Percentiles rank a stretch among this genome's conserved stretches.
Evolutionary conservation across 2,113 vertebrate genomes (phyloP).

Genomic region (Harpagus bidentatus): DNA sequence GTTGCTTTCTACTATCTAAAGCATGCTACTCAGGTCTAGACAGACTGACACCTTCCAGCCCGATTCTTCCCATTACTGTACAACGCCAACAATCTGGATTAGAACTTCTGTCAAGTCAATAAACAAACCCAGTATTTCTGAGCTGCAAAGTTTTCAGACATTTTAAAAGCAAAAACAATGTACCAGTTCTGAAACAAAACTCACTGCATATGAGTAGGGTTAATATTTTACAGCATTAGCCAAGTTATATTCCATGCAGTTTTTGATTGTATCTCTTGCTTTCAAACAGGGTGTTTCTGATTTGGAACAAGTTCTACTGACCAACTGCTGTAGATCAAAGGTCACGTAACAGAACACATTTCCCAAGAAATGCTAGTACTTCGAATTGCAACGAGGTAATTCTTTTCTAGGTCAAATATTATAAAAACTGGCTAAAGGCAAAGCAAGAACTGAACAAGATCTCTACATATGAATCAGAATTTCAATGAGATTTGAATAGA

Average conservation of each 20-base stretch:
- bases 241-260: background rate
- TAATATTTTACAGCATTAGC: background rate
- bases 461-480: background rate
- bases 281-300: background rate
- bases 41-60: background rate
- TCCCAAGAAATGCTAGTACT: background rate
- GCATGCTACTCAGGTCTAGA: background rate
- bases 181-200: background rate
- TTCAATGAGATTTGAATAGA: background rate
- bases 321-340: background rate
- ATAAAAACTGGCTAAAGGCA: background rate
- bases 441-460: background rate
- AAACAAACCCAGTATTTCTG: background rate
- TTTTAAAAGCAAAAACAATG: background rate
- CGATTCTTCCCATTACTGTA: background rate
- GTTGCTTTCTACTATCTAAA: background rate
- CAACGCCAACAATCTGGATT: fast-evolving
- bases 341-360: background rate
- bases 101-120: background rate
- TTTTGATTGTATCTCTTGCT: background rate
- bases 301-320: background rate
- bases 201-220: background rate
- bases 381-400: background rate
- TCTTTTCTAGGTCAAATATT: background rate
- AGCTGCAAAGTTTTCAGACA: background rate